Evolutionary conservation across 2,797 vertebrate species (phyloP), one percentile per base, ranked within the genome.

Genomic region (Phataginus tricuspis): DNA sequence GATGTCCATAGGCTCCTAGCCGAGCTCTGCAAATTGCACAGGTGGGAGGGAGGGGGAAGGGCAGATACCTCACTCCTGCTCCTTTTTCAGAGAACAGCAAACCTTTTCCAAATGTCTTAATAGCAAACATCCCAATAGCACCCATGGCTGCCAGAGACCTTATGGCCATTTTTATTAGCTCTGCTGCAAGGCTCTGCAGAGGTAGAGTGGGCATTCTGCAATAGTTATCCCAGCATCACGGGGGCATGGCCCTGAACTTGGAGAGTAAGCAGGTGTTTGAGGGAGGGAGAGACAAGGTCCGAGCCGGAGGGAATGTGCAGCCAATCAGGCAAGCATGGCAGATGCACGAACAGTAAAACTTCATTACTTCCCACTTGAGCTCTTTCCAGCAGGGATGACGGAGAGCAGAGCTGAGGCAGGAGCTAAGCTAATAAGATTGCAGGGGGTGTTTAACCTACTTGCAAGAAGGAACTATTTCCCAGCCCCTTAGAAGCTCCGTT

Each of bases 381-480:
- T 31, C 82, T 27, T 53, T 78, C 92, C 94, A 78, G 92, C 59
- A n/a, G 51, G 61, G 53, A 13, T 31, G 59, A 34, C 45, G 68
- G 61, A 19, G 68, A 18, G 39, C 75, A 7, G 82, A n/a, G 82
- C 66, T n/a, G 64, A 37, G 45, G 69, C 91, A 72, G 88, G 86
- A 86, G 2, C 71, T 3, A 1, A 9, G 84, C 97, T 97, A 83
- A 63, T 90, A 86, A 68, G 92, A 86, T 86, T 94, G 82, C 79
- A 64, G 91, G 96, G 74, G 86, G 91, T 72, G 92, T 80, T 94
- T 96, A 96, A 97, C 97, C 97, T 96, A 94, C 96, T 97, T 97
- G 92, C 57, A 55, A 87, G 91, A 91, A 82, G 7, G 82, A 61
- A 45, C 82, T 53, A 77, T 91, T 75, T 59, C 57, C 72, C 57